Evolutionary conservation across 2,888 invertebrate species (phyloP).

Genomic region (Petrolisthes cinctipes): DNA sequence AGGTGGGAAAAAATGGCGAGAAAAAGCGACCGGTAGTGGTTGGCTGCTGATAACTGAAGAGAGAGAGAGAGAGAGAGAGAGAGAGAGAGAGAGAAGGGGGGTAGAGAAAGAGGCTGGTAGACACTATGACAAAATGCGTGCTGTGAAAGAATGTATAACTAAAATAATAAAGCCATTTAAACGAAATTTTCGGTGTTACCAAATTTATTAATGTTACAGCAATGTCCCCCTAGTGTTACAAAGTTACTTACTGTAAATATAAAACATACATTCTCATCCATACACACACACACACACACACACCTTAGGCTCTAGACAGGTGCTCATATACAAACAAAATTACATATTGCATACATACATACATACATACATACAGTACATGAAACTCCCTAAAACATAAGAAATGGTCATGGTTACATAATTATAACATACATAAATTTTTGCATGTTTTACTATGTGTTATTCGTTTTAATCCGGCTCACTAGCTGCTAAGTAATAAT

Average conservation of each 20-base stretch:
- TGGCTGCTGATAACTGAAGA: background rate
- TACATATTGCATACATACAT: background rate
- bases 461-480: no score
- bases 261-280: background rate
- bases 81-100: conserved; percentile 19
- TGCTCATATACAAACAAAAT: background rate
- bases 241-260: background rate
- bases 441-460: no score
- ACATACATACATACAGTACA: background rate
- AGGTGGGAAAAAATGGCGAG: no score
- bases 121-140: no score
- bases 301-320: background rate
- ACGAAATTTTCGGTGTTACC: conserved; percentile 5
- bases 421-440: no score
- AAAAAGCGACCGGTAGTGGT: background rate
- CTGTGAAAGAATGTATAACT: no score
- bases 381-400: background rate
- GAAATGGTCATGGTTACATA: no score
- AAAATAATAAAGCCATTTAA: no score
- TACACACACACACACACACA: background rate
- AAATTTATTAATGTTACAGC: background rate
- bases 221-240: conserved; percentile 14
- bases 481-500: no score
- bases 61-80: background rate
- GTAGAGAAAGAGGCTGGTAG: background rate